phyloP scores from a whole-genome alignment of 2,888 invertebrate species.

The Acleris cristana region DNA sequence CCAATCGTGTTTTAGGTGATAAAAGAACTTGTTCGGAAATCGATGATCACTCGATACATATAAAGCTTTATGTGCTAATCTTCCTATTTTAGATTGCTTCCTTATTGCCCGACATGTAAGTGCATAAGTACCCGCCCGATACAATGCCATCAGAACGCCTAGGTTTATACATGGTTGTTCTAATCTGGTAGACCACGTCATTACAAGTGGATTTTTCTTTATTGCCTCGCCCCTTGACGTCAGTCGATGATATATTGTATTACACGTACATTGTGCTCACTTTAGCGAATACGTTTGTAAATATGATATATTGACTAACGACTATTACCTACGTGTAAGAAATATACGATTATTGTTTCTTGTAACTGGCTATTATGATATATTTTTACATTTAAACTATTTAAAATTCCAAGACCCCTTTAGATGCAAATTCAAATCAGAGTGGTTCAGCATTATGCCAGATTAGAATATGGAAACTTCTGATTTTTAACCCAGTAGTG shows the following conservation, averaged over 20 bases:
- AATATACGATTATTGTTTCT: constrained; percentile 7
- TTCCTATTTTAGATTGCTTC: constrained; percentile 2
- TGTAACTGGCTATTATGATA: constrained; percentile 1
- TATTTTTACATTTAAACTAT: background rate
- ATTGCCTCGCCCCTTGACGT: constrained; percentile 34
- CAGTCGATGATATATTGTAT: constrained; percentile 30
- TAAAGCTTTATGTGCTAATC: constrained; percentile 3
- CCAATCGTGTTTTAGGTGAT: constrained; percentile 1
- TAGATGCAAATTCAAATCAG: background rate
- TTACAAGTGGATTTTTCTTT: constrained; percentile 35
- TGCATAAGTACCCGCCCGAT: constrained; percentile 4
- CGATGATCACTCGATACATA: background rate
- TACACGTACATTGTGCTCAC: constrained; percentile 18
- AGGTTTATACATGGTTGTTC: constrained; percentile 28
- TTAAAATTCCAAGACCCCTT: background rate
- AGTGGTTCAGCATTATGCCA: too few species aligned
- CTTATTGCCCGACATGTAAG: background rate
- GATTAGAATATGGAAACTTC: too few species aligned
- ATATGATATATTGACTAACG: constrained; percentile 20
- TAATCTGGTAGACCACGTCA: constrained; percentile 34
- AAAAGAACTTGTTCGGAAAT: background rate
- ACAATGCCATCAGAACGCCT: constrained; percentile 23
- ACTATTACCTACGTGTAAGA: constrained; percentile 16
- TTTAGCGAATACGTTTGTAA: constrained; percentile 22
- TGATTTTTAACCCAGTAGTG: too few species aligned